Evolutionary conservation across 2,888 invertebrate genomes (phyloP).

Genomic region (Entomobrya multifasciata): DNA sequence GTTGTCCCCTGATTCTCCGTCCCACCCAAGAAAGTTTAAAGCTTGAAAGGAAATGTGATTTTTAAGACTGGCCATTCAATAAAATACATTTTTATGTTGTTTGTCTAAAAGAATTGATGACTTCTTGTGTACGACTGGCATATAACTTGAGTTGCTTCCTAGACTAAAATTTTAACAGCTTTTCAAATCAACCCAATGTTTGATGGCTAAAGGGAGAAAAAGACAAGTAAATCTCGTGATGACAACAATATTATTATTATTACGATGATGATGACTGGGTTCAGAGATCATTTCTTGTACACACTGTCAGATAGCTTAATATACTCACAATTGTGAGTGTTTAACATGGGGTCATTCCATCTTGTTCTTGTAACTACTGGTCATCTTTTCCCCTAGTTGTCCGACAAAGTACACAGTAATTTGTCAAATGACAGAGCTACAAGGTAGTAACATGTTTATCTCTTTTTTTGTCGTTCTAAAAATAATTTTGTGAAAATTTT

Average conservation of each 20-base stretch:
- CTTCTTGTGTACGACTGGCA: neutral
- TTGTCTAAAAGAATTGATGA: slow-evolving; percentile 53
- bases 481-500: neutral
- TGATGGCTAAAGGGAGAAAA: neutral
- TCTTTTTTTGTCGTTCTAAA: neutral
- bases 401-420: slow-evolving; percentile 41
- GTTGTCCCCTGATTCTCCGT: slow-evolving; percentile 78
- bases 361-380: too few relatives aligned
- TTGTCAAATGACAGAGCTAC: slow-evolving; percentile 33
- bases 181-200: neutral
- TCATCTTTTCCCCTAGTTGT: neutral
- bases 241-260: slow-evolving; percentile 40
- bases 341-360: too few relatives aligned
- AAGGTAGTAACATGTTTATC: slow-evolving; percentile 16
- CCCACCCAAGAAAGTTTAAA: too few relatives aligned
- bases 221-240: slow-evolving; percentile 27
- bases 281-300: neutral
- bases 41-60: too few relatives aligned
- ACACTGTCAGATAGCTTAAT: neutral
- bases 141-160: neutral
- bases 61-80: neutral
- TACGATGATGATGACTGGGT: neutral
- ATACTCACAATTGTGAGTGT: too few relatives aligned
- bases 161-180: neutral
- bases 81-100: slow-evolving; percentile 49